Percentiles rank a stretch among this genome's conserved stretches.
Conservation (phyloP, 2,888 invertebrate species). For the Pemphredon lugubris region DNA sequence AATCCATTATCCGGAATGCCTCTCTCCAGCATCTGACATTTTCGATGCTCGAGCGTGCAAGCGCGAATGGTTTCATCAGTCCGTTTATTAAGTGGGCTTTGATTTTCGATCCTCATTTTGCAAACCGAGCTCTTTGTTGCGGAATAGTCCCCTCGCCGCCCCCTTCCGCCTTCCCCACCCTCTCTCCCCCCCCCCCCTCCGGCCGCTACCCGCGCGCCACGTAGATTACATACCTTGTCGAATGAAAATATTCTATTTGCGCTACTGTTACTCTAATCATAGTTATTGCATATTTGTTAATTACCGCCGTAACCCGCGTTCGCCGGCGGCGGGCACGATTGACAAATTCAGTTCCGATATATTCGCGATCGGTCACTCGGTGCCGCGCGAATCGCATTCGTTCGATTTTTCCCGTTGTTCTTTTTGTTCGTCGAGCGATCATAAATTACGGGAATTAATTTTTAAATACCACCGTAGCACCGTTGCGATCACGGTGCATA, state of each 20-base stretch:
- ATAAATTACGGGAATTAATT: conserved; percentile 41
- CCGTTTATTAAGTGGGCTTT: conserved; percentile 72
- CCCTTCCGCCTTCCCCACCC: conserved; percentile 2
- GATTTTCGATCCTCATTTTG: conserved; percentile 70
- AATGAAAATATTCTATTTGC: conserved; percentile 70
- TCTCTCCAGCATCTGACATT: conserved; percentile 65
- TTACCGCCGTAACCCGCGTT: conserved; percentile 30
- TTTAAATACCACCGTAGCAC: conserved; percentile 8
- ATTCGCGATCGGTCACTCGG: conserved; percentile 1
- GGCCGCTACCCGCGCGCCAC: conserved; percentile 17
- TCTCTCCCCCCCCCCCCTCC: not conserved
- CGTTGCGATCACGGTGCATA: not conserved
- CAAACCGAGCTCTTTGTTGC: conserved; percentile 67
- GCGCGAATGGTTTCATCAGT: conserved; percentile 69
- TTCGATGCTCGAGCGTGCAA: conserved; percentile 61
- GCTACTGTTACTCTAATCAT: conserved; percentile 65
- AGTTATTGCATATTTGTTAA: conserved; percentile 66
- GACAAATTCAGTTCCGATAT: conserved; percentile 36
- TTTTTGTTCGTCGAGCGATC: conserved; percentile 4
- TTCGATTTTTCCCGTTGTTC: not conserved
- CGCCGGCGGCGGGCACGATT: conserved; percentile 6
- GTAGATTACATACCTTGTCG: conserved; percentile 63
- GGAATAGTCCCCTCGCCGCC: conserved; percentile 11
- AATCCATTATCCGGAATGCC: conserved; percentile 65
- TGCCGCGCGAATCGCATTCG: not conserved